Evolutionary conservation across 2,797 vertebrate species (phyloP), one percentile per base, ranked within the genome.

Genomic region (Ctenopoma kingsleyae): DNA sequence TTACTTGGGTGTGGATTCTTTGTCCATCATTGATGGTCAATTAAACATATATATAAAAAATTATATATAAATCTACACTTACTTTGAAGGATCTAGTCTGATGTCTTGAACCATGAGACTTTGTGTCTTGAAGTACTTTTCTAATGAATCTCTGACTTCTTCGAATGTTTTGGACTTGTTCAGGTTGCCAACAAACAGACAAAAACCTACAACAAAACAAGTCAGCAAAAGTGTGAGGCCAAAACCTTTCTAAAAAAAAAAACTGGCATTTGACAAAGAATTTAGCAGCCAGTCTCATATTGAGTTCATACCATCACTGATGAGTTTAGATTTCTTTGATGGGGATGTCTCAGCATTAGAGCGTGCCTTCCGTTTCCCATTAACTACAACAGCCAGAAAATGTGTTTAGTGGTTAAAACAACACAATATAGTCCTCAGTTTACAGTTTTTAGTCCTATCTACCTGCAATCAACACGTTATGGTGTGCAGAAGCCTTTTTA

Each of bases 101-200:
- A 99, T 94, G 70, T 96, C 94, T 53, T 94, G 81, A 77, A 96
- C 91, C 55, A 95, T 83, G 7, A 99, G 91, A 59, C 93, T 93
- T 30, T 97, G 95, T 75, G 94, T 94, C 67, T 91, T 90, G 44
- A 99, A 96, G 89, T 94, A 94, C 16, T 91, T 95, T 30, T 85
- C 89, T 50, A 99, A 78, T 4, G 93, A 93, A 9, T 89, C 72
- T 78, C 93, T 97, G 63, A 98, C 60, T 70, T 99, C 96, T 0
- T 96, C 91, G 2, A 62, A 95, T 2, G 92, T 90, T 83, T 96
- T 98, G 6, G 78, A 86, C 4, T 56, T 15, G 76, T 91, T 94
- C 85, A 99, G 79, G 86, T 99, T 99, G 48, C 95, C 96, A 77
- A 97, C 59, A 54, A 90, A 97, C 17, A 98, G 5, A 51, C 95